Evolutionary conservation across 2,113 vertebrate genomes (phyloP).

Genomic region (Psophia crepitans): DNA sequence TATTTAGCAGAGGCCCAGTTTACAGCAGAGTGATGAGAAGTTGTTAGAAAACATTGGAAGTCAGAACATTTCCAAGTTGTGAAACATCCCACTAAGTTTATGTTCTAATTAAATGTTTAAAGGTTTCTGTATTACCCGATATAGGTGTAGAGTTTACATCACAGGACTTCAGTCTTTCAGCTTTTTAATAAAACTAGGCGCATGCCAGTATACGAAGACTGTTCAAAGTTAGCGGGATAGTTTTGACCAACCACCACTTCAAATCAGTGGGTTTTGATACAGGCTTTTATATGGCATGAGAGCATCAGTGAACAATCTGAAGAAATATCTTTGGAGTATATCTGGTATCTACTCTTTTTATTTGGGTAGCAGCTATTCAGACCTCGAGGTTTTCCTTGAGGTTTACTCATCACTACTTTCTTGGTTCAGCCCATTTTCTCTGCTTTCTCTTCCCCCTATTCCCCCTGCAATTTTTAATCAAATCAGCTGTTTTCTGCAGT

Average conservation of each 20-base stretch:
- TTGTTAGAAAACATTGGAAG: background rate
- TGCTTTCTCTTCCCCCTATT: no score
- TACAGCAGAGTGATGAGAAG: background rate
- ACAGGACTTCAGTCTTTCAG: background rate
- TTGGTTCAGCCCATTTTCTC: no score
- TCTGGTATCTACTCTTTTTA: background rate
- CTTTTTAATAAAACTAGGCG: background rate
- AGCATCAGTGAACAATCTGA: background rate
- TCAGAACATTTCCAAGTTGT: background rate
- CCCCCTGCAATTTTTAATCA: background rate
- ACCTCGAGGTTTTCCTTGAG: no score
- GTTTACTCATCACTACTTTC: no score
- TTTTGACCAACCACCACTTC: background rate
- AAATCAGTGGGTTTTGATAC: background rate
- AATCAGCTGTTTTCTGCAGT: background rate
- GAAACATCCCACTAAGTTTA: background rate
- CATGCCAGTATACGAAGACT: background rate
- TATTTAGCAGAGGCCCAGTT: background rate
- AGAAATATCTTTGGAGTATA: background rate
- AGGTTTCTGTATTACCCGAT: background rate
- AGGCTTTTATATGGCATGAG: background rate
- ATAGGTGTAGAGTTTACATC: background rate
- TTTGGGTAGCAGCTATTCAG: background rate
- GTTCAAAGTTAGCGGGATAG: background rate
- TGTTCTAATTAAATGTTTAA: background rate